Evolutionary conservation across 2,888 invertebrate species (phyloP), one percentile per base, ranked within the genome.

Genomic region (Agrotis exclamationis): DNA sequence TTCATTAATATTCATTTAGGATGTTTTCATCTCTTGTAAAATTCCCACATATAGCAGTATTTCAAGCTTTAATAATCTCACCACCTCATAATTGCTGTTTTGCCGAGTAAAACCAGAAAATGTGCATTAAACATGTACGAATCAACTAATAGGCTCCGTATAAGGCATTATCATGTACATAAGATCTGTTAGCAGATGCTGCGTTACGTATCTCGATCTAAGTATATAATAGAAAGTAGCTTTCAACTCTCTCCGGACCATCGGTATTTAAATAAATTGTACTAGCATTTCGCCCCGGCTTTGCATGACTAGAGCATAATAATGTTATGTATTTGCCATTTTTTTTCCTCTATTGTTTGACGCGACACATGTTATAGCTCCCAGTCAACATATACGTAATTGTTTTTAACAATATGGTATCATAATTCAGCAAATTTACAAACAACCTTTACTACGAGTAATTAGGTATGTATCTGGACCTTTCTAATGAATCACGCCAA

Each of bases 151-250:
- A 69, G 28, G 33, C 14, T 28, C 80, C 75, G 14, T 79, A 58
- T 66, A 74, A 18, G 75, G 76, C 24, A 1, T 66, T 76, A 79
- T 74, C 76, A 50, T 9, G 44, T 50, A 63, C 54, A 63, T 56
- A 59, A 33, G 72, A 77, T 82, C 82, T 24, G 59, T 51, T 33
- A 66, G 64, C 72, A 64, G 82, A 79, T 80, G 79, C 56, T 18
- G 79, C 79, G 66, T 78, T 75, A 77, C 81, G 68, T 79, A 67
- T 80, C 83, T 53, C 68, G 71, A 73, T 66, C 70, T 63, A 68
- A 82, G 74, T 79, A 48, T 77, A 79, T 77, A 72, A 82, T 74
- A 80, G 80, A 80, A 80, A 80, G 80, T 64, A 53, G 64, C 77
- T 74, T 64, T 66, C 82, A 18, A 78, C 79, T 79, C 82, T 82